Evolutionary conservation across 2,113 vertebrate species (phyloP).

Genomic region (Meriones unguiculatus): DNA sequence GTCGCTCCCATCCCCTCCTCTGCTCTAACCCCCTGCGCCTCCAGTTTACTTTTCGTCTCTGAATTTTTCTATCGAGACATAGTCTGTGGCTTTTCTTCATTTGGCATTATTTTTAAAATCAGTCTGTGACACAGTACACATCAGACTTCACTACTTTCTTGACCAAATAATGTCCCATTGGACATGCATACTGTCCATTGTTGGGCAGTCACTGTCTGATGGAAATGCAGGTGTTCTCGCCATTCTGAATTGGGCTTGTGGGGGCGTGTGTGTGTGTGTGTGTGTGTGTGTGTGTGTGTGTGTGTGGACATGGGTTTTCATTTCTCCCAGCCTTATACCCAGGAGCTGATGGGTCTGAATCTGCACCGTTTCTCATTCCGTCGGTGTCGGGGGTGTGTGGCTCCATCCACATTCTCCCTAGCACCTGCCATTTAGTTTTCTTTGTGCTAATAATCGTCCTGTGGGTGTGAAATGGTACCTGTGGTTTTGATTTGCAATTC

Average conservation of each 20-base stretch:
- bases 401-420: neutral
- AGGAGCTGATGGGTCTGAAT: neutral
- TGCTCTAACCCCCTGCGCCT: neutral
- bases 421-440: neutral
- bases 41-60: neutral
- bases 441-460: neutral
- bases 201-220: neutral
- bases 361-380: neutral
- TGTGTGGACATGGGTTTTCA: neutral
- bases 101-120: neutral
- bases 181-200: rapidly evolving
- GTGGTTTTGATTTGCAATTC: slow-evolving; percentile 8
- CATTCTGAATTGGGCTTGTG: neutral
- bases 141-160: neutral
- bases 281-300: neutral
- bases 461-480: neutral
- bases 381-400: neutral
- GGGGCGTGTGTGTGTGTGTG: neutral
- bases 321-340: neutral
- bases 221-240: neutral
- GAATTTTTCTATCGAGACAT: neutral
- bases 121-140: rapidly evolving
- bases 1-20: no score
- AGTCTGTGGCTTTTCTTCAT: neutral
- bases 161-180: neutral